Base-by-base conservation (phyloP, 2,113 vertebrate species). In the Microcebus jonahi region DNA sequence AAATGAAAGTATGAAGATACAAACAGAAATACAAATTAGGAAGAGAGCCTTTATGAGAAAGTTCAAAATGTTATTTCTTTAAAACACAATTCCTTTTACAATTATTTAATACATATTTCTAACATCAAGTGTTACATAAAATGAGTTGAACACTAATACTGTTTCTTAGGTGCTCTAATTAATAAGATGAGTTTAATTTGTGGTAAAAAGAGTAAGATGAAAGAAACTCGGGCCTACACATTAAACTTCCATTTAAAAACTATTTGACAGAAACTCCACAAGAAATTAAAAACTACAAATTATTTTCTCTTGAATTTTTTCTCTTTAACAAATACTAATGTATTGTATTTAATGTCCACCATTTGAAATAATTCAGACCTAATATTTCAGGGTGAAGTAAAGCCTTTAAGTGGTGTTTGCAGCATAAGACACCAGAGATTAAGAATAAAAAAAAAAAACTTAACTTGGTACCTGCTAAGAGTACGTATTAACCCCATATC, bases 401-500 rank as follows among this genome's bases (percentile, higher is more conserved):
- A 88, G 5, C 20, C 3, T 63, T 94, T 50, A 25, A 34, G 6
- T 79, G 1, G 11, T 61, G 11, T 67, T 95, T 91, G 39, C 27
- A 71, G 12, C 55, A 9, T 79, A 36, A 91, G 1, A 10, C 10
- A n/a, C 42, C 34, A 20, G 10, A 85, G 68, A 76, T 92, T 88
- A 57, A 80, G 63, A 1, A 63, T 17, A 76, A 36, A 29, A 25
- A 73, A 20, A 81, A 31, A 23, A 29, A 68, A 20, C 36, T 59
- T 87, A 70, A 67, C 14, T 59, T 77, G 29, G 53, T 12, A 77
- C 65, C 80, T 71, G 14, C 70, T 71, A 79, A 94, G 84, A 95
- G 21, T 39, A 61, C 11, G 5, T 90, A 92, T 97, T 85, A 97
- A 92, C 65, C 55, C 59, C 20, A 48, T 48, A 81, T 77, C 34